phyloP scores from a whole-genome alignment of 2,113 vertebrate genomes.

The Megaceryle torquata region DNA sequence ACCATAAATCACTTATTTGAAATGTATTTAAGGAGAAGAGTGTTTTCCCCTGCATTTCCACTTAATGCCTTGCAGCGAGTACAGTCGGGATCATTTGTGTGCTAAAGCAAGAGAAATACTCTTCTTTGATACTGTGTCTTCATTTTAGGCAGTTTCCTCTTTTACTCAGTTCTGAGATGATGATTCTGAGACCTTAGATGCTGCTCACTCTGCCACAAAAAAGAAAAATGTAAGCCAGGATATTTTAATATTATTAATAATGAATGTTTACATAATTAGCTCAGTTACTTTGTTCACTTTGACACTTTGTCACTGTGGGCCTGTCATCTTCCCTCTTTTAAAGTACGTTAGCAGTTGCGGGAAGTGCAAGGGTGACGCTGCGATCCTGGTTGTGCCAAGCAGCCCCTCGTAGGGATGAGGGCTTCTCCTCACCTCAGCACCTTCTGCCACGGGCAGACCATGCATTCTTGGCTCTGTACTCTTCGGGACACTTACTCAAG shows the following conservation, averaged over 20 bases:
- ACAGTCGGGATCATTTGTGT: conserved; percentile 38
- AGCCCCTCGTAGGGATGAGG: background rate
- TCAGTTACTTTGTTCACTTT: conserved; percentile 66
- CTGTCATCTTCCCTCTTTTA: conserved; percentile 61
- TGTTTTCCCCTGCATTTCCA: conserved; percentile 25
- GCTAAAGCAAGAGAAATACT: conserved; percentile 43
- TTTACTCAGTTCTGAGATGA: background rate
- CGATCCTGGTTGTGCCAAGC: background rate
- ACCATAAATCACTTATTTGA: conserved; percentile 39
- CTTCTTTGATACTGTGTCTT: conserved; percentile 5
- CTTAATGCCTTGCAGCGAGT: conserved; percentile 14
- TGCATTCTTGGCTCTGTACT: background rate
- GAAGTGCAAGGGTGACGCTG: conserved; percentile 52
- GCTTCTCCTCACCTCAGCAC: background rate
- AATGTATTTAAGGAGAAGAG: conserved; percentile 41
- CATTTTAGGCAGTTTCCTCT: conserved; percentile 23
- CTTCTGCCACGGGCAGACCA: fast-evolving
- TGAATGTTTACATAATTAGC: conserved; percentile 54
- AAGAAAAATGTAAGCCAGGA: conserved; percentile 48
- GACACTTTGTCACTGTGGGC: conserved; percentile 60
- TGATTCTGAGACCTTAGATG: conserved; percentile 24
- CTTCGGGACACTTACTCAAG: background rate
- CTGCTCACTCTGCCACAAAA: conserved; percentile 32
- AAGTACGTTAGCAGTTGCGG: conserved; percentile 50
- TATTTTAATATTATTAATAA: conserved; percentile 51